Evolutionary conservation across 1,140 invertebrate species (phyloP), one percentile per base, ranked within the genome.

Genomic region (Telenomus remus): DNA sequence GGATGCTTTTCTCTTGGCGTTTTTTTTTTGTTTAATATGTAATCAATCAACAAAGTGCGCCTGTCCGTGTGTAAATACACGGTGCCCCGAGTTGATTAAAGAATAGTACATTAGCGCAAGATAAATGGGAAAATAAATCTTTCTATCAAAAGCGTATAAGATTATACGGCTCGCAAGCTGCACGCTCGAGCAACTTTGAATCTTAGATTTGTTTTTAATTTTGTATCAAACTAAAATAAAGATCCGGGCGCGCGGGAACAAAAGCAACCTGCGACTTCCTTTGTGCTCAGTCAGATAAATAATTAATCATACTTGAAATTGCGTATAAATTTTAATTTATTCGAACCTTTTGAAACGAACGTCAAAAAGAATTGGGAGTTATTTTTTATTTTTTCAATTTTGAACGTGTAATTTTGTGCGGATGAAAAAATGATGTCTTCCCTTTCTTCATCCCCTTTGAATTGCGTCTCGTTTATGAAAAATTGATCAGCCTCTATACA

Each of bases 241-340:
- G 57, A 44, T 70, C 37, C 37, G 9, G n/a, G 1, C 37, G 1
- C 37, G 27, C 48, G 3, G n/a, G 56, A 54, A 54, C 43, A 56
- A 70, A 63, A 19, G 46, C 19, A 56, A 56, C 48, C 34, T 49
- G 51, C 19, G 13, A 63, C 61, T 56, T 27, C 19, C 57, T 70
- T 50, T 56, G 44, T 56, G 56, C 50, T 59, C 50, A 56, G 39
- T 68, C 16, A 27, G 6, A 27, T 27, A 13, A 68, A 57, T 68
- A 68, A 68, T 53, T 60, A 69, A 69, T 61, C 34, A 27, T 61
- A 61, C 65, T 69, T 27, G 66, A 60, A 69, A 69, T 69, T 69
- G 60, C 56, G 66, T 27, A 27, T 54, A 55, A 61, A 60, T 69
- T 69, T 69, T 61, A 69, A 69, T 69, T 69, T 69, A 59, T 59